Evolutionary conservation across 2,113 vertebrate species (phyloP).

Genomic region (Solenodon paradoxus): DNA sequence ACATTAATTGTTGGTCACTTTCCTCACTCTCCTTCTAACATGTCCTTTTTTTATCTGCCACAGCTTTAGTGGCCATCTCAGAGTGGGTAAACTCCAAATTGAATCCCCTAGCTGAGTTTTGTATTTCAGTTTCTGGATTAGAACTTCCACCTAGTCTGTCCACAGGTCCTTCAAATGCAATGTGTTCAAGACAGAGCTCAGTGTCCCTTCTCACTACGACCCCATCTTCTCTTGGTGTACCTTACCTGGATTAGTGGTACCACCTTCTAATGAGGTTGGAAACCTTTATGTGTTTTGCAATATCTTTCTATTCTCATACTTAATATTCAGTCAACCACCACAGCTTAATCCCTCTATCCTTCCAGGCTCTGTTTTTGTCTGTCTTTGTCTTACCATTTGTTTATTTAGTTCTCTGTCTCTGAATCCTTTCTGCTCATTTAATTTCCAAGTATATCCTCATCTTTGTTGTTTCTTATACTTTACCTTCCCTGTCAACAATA

Average conservation of each 20-base stretch:
- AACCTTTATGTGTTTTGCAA: neutral
- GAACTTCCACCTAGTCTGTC: neutral
- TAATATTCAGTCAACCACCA: neutral
- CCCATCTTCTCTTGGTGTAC: neutral
- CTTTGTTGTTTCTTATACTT: neutral
- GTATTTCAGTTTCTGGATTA: neutral
- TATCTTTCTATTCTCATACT: neutral
- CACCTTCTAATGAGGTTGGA: neutral
- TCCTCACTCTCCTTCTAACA: neutral
- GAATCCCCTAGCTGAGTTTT: neutral
- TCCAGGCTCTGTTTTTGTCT: neutral
- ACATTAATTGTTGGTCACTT: neutral
- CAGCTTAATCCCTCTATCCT: neutral
- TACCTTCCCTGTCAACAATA: neutral
- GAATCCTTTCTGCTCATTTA: neutral
- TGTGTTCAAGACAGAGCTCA: neutral
- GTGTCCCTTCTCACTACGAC: accelerated
- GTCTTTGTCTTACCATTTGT: neutral
- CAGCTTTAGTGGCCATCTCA: neutral
- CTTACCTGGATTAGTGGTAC: neutral
- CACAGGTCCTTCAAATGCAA: neutral
- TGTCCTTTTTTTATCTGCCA: neutral
- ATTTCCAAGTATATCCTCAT: neutral
- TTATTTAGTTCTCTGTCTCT: neutral
- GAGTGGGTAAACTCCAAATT: neutral